Base-by-base conservation (phyloP, 1,140 invertebrate species). In the Carcinoscorpius rotundicauda region DNA sequence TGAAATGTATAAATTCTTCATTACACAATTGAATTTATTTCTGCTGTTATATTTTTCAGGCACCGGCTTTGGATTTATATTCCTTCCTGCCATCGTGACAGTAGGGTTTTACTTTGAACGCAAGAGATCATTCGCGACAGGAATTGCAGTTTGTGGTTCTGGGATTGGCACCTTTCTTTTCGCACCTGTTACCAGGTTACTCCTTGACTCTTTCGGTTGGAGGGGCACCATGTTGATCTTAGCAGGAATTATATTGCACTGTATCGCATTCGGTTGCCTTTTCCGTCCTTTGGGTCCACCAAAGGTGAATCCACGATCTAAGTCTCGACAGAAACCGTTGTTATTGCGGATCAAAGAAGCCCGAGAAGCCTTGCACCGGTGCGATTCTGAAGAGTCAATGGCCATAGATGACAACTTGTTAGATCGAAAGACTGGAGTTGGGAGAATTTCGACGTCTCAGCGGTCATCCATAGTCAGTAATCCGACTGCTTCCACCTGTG, bases 91-190 rank as follows among this genome's bases (percentile, higher is more conserved):
- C 58, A 96, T 97, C 64, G 92, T 96, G 50, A 91, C 88, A 74
- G 93, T 97, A 5, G 93, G 92, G 3, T 89, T 87, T 66, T 97
- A 96, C 81, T 98, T 97, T 73, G 93, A 97, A 71, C 86, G 88
- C 70, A 87, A 86, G 68, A 82, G 93, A 63, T 93, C 93, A 4
- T 80, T 97, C 66, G 93, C 93, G 3, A 97, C 93, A 2, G 87
- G 88, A 3, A 94, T 98, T 49, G 93, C 93, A 0, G 93, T 97
- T 0, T 96, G 93, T 72, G 94, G 93, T 4, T 94, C 92, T 4
- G 91, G 91, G 4, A 81, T 94, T 9, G 91, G 91, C 11, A 93
- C 89, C 10, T 87, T 92, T 73, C 75, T 91, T 3, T 87, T 93
- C 72, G 86, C 90, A 3, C 89, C 89, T 0, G 76, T 91, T 3